Conservation (phyloP, 2,888 invertebrate species). For the Salticus scenicus region DNA sequence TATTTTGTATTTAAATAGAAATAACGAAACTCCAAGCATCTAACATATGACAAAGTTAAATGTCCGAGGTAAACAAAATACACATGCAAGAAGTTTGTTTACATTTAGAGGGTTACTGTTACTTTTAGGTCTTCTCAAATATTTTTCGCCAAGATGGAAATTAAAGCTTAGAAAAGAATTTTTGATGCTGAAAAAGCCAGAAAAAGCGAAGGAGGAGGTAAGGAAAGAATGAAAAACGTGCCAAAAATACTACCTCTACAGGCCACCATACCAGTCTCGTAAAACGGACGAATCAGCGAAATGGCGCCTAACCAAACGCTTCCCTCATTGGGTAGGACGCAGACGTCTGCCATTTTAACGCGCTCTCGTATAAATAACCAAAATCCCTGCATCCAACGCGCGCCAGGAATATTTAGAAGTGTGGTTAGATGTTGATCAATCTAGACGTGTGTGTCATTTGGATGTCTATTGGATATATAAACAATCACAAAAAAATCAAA, state of each 20-base stretch:
- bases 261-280: conserved; percentile 63
- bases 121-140: not conserved
- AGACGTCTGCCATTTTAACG: conserved; percentile 64
- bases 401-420: conserved; percentile 42
- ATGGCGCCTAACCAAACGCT: conserved; percentile 51
- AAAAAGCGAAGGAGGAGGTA: conserved; percentile 21
- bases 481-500: not conserved
- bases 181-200: too few species aligned
- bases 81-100: not conserved
- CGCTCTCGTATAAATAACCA: conserved; percentile 61
- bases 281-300: conserved; percentile 58
- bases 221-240: conserved; percentile 55
- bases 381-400: conserved; percentile 33
- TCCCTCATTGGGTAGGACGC: conserved; percentile 35
- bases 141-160: conserved; percentile 28
- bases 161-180: conserved; percentile 22
- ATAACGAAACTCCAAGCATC: too few species aligned
- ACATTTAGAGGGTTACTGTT: not conserved
- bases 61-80: not conserved
- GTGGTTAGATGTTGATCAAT: not conserved
- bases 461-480: not conserved
- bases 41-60: too few species aligned
- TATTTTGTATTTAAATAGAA: too few species aligned
- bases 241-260: conserved; percentile 66
- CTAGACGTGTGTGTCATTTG: conserved; percentile 14